Conservation (phyloP, 1,140 invertebrate genomes). For the Scylla paramamosain region DNA sequence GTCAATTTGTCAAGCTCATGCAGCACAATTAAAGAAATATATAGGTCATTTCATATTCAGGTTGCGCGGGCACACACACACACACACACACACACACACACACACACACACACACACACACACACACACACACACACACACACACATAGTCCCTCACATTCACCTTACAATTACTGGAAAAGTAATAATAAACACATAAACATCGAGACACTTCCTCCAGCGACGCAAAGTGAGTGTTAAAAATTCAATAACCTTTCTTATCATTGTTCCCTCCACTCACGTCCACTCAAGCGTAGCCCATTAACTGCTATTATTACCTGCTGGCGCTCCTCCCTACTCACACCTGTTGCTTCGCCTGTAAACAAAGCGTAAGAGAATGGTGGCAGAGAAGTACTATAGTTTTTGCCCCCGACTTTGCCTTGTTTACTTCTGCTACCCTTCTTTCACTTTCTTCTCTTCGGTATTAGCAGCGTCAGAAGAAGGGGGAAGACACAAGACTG, state of each 20-base stretch:
- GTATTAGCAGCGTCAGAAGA: no score
- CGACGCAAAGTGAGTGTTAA: neutral
- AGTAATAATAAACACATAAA: neutral
- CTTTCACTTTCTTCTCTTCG: no score
- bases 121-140: conserved; percentile 10
- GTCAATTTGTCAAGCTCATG: neutral
- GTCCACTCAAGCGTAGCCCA: neutral
- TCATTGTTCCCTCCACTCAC: neutral
- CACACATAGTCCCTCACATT: neutral
- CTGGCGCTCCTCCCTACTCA: neutral
- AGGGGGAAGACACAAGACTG: no score
- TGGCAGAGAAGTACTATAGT: neutral
- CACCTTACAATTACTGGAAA: neutral
- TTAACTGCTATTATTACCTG: neutral
- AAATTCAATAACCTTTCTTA: neutral
- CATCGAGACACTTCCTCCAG: neutral
- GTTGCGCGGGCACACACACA: neutral
- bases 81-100: conserved; percentile 19
- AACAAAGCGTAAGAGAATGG: neutral
- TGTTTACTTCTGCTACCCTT: no score
- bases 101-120: conserved; percentile 19
- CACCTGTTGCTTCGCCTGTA: neutral
- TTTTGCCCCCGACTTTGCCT: no score
- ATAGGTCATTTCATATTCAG: neutral
- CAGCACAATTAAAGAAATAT: neutral